These are phyloP conservation scores for Pristionchus exspectatus DNA, from an alignment of 2,888 invertebrate species.

Conservation along the genomic window DNA sequence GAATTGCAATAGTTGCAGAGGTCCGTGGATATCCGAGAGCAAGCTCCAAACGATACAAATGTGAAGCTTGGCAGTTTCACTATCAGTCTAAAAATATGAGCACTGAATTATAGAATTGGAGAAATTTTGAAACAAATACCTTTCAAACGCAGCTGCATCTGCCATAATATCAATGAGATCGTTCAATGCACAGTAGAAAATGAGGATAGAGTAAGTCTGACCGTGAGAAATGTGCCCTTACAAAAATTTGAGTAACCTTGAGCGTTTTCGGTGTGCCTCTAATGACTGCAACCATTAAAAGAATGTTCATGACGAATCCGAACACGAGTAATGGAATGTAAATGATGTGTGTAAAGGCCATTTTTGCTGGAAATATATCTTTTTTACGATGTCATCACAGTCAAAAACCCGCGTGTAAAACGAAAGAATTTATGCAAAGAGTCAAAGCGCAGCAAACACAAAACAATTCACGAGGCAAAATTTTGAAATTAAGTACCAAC, in stretches of 20 bases:
- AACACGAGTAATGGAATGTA: not conserved
- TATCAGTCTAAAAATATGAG: not conserved
- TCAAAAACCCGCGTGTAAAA: no score
- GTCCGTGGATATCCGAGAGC: not conserved
- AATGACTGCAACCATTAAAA: not conserved
- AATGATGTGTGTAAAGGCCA: not conserved
- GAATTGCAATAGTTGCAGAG: conserved; percentile 30
- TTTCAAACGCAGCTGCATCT: not conserved
- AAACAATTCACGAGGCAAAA: no score
- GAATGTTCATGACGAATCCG: not conserved
- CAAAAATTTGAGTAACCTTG: not conserved
- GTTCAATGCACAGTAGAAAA: not conserved
- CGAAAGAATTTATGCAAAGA: no score
- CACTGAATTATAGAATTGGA: not conserved
- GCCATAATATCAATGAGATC: not conserved
- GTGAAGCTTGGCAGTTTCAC: not conserved
- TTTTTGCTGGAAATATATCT: not conserved
- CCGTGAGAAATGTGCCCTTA: not conserved
- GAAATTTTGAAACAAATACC: not conserved
- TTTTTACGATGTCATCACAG: no score
- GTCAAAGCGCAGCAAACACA: no score
- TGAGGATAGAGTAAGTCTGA: not conserved
- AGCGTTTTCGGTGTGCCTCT: not conserved
- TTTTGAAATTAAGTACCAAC: no score
- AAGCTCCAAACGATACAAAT: not conserved